Conservation (phyloP, 1,140 invertebrate genomes). For the Lucilia sericata region DNA sequence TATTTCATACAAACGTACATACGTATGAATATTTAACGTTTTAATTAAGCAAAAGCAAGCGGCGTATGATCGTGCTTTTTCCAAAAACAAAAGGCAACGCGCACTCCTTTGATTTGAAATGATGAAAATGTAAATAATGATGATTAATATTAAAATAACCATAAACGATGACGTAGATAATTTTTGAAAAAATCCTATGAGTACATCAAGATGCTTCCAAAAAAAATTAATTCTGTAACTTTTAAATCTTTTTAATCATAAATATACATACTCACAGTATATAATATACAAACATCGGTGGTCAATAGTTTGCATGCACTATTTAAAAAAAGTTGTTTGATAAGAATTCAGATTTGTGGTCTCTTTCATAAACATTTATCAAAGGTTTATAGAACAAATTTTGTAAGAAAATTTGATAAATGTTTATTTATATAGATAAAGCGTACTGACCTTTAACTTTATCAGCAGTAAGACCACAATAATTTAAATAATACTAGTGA, state of each 20-base stretch:
- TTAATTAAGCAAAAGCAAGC: not conserved
- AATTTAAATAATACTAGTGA: not conserved
- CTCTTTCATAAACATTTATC: too few relatives aligned
- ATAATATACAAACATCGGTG: too few relatives aligned
- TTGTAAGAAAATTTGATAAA: too few relatives aligned
- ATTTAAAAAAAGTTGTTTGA: too few relatives aligned
- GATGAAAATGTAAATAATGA: constrained; percentile 7
- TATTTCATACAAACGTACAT: not conserved
- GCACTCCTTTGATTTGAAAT: not conserved
- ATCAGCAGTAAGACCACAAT: not conserved
- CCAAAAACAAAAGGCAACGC: not conserved
- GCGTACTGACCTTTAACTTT: not conserved
- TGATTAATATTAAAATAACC: constrained; percentile 5
- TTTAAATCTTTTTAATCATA: too few relatives aligned
- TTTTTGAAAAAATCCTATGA: not conserved
- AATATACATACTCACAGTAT: too few relatives aligned
- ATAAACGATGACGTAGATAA: not conserved
- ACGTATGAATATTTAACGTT: not conserved
- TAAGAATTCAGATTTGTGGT: too few relatives aligned
- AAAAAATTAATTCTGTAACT: too few relatives aligned
- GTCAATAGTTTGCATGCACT: too few relatives aligned
- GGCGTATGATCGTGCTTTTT: not conserved
- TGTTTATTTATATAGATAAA: too few relatives aligned
- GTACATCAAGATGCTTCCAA: too few relatives aligned
- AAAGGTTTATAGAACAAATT: too few relatives aligned